Percentiles rank a stretch among this genome's conserved stretches.
These are phyloP conservation scores for Sebastes aleutianus DNA, from an alignment of 2,797 vertebrate genomes.

Conservation along the genomic window DNA sequence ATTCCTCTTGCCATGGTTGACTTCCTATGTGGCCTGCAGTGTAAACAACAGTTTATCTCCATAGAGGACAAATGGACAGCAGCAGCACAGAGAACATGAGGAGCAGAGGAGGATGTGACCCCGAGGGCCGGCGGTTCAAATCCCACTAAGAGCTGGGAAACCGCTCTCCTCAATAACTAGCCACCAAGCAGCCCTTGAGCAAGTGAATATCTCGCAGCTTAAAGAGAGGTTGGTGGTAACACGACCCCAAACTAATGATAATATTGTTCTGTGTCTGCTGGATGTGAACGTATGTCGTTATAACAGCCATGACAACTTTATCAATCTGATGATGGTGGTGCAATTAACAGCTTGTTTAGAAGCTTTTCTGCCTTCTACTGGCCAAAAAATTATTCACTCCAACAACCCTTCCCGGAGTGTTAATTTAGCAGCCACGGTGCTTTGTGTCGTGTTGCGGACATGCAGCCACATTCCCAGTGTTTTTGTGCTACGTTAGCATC, in stretches of 20 bases:
- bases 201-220: neutral
- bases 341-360: neutral
- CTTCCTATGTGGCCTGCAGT: conserved; percentile 28
- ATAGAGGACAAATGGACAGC: conserved; percentile 43
- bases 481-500: too few relatives aligned
- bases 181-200: neutral
- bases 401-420: fast-evolving
- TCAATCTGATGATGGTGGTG: neutral
- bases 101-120: conserved; percentile 18
- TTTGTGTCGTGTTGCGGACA: too few relatives aligned
- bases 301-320: neutral
- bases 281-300: too few relatives aligned
- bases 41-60: conserved; percentile 65
- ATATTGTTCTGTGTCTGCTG: neutral
- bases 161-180: neutral
- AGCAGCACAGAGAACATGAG: conserved; percentile 9
- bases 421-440: too few relatives aligned
- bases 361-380: neutral
- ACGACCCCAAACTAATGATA: neutral
- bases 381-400: neutral
- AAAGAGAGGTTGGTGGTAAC: neutral
- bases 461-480: too few relatives aligned
- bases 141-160: conserved; percentile 19
- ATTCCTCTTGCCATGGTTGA: conserved; percentile 18
- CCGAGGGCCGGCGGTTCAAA: conserved; percentile 17